Conservation (phyloP, 1,140 invertebrate genomes). For the Scaptomyza hsui region DNA sequence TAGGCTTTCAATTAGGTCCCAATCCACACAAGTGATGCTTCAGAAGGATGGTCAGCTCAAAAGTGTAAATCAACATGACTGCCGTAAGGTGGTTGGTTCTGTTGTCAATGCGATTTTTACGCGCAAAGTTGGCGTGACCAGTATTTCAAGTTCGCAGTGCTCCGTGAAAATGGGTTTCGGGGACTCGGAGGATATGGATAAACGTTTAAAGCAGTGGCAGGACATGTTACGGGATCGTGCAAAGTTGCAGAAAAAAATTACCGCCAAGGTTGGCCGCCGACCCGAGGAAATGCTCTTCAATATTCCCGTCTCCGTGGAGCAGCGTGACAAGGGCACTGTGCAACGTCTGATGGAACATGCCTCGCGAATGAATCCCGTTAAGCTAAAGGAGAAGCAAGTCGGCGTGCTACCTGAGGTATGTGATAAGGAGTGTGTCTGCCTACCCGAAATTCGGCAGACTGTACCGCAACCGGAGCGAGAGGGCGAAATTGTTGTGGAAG, state of each 20-base stretch:
- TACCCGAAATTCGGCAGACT: constrained; percentile 52
- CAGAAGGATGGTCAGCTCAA: neutral
- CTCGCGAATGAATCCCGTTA: constrained; percentile 53
- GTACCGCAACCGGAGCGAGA: constrained; percentile 51
- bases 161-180: neutral
- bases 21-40: neutral
- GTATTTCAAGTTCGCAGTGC: constrained; percentile 23
- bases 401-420: constrained; percentile 8
- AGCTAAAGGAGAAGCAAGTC: neutral
- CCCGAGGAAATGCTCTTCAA: constrained; percentile 63
- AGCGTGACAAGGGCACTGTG: constrained; percentile 56
- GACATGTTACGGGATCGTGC: constrained; percentile 47
- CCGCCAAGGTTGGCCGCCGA: constrained; percentile 28
- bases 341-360: constrained; percentile 64
- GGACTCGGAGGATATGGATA: constrained; percentile 51
- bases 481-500: constrained; percentile 29
- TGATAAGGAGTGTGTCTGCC: constrained; percentile 2
- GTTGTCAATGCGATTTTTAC: constrained; percentile 54
- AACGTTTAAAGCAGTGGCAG: constrained; percentile 64
- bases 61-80: constrained; percentile 8
- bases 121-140: neutral
- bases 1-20: neutral
- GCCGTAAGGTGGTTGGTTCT: constrained; percentile 27
- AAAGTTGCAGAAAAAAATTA: constrained; percentile 45
- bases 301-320: constrained; percentile 41